These are phyloP conservation scores for Drosophila watanabei DNA, from an alignment of 1,140 invertebrate genomes.

Conservation along the genomic window DNA sequence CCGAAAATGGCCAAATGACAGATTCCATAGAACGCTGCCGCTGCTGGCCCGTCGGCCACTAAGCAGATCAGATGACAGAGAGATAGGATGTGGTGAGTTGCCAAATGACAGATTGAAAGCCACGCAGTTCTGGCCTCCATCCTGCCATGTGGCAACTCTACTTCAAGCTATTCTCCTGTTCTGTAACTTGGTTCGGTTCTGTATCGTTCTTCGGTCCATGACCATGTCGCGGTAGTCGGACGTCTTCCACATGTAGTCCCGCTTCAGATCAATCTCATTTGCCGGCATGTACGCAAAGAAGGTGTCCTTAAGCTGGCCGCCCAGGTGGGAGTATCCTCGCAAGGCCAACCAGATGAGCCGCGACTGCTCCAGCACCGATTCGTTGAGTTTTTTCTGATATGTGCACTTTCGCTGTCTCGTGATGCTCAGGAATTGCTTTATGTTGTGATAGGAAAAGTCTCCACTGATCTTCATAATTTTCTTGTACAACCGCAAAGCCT, in stretches of 20 bases:
- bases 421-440: background rate
- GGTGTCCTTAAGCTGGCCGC: constrained; percentile 32
- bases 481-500: background rate
- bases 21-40: constrained; percentile 7
- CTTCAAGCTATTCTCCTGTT: background rate
- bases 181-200: background rate
- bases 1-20: constrained; percentile 23
- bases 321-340: constrained; percentile 49
- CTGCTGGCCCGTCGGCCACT: background rate
- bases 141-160: background rate
- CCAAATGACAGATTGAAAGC: constrained; percentile 8
- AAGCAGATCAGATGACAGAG: constrained; percentile 27
- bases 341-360: constrained; percentile 59
- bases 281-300: constrained; percentile 78
- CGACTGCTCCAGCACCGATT: constrained; percentile 34
- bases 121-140: background rate
- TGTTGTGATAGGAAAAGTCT: background rate
- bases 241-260: constrained; percentile 24
- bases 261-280: constrained; percentile 42
- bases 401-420: background rate
- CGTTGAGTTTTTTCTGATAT: constrained; percentile 39
- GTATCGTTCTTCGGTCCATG: too few relatives aligned
- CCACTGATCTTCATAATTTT: too few relatives aligned
- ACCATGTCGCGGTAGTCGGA: constrained; percentile 34
- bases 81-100: background rate